Conservation (phyloP, 2,797 vertebrate species). For the Girardinus metallicus region DNA sequence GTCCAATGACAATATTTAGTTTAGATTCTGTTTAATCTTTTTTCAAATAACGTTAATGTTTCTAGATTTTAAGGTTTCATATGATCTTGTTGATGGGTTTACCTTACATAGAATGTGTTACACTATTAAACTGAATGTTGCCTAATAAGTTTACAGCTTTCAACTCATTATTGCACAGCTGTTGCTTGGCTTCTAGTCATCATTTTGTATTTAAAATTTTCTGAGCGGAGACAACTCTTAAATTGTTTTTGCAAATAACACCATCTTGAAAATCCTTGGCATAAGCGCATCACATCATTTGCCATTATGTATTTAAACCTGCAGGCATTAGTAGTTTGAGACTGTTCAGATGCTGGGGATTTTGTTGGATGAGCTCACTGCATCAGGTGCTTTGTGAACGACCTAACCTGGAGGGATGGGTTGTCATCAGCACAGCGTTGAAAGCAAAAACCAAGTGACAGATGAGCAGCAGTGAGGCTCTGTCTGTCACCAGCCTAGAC, state of each 20-base stretch:
- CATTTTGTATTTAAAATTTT: background rate
- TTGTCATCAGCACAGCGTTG: conserved; percentile 31
- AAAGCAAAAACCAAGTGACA: conserved; percentile 53
- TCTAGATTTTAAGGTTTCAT: background rate
- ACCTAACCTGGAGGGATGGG: conserved; percentile 35
- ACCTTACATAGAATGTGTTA: background rate
- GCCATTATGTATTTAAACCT: background rate
- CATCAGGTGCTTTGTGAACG: conserved; percentile 34
- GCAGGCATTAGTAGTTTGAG: conserved; percentile 2
- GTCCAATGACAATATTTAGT: background rate
- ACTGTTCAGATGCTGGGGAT: conserved; percentile 3
- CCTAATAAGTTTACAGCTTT: background rate
- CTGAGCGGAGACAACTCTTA: too few species aligned
- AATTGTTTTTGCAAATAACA: background rate
- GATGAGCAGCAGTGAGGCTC: conserved; percentile 45
- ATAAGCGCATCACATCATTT: background rate
- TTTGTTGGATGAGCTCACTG: conserved; percentile 5
- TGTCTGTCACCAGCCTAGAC: conserved; percentile 22
- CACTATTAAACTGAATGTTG: background rate
- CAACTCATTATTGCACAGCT: conserved; percentile 3
- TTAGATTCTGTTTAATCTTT: background rate
- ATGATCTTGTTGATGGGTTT: background rate
- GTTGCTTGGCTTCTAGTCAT: background rate
- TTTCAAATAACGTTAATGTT: background rate
- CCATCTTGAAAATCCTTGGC: background rate